phyloP scores from a whole-genome alignment of 2,888 invertebrate species.

The Sinhomidia bicolor region DNA sequence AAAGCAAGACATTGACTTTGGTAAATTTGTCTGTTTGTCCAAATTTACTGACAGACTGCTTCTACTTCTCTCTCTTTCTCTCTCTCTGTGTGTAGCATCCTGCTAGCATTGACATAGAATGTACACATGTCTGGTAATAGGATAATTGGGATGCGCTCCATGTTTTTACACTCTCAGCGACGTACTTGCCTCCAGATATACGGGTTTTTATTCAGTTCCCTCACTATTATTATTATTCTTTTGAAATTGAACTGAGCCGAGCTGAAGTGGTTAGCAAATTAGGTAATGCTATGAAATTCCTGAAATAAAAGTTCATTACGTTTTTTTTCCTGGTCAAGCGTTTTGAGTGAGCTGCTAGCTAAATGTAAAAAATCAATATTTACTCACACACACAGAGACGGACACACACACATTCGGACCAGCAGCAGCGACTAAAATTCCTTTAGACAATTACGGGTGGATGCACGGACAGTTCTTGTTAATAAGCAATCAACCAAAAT shows the following conservation, averaged over 20 bases:
- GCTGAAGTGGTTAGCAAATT: background rate
- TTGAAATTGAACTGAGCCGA: background rate
- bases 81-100: no score
- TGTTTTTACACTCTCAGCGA: no score
- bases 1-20: no score
- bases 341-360: background rate
- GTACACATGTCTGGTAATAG: no score
- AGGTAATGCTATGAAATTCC: background rate
- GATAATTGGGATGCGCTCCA: no score
- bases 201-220: no score
- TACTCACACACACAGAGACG: constrained; percentile 8
- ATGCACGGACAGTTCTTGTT: constrained; percentile 48
- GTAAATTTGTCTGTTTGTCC: no score
- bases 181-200: no score
- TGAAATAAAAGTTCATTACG: background rate
- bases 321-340: background rate
- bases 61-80: no score
- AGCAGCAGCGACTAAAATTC: background rate
- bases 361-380: constrained; percentile 11
- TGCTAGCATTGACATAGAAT: no score
- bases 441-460: constrained; percentile 20
- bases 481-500: constrained; percentile 47
- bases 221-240: no score
- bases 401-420: constrained; percentile 4
- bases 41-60: no score